A percentile compares a stretch with the other conserved stretches of the same genome.
Evolutionary conservation across 2,888 invertebrate species (phyloP).

Genomic region (Drosophila affinis): DNA sequence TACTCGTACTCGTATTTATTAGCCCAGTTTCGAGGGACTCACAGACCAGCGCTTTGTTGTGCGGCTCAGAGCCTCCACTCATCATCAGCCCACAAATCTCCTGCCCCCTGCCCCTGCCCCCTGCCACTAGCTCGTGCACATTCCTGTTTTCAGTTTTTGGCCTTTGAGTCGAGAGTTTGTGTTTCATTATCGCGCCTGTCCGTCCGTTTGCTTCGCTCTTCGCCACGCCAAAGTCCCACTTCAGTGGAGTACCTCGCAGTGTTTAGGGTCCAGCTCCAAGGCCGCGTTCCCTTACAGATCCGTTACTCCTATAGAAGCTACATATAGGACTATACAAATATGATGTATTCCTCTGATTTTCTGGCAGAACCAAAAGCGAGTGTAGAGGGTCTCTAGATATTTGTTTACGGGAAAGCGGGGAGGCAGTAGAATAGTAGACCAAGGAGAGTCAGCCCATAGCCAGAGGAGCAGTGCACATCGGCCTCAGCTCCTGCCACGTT

Average conservation of each 20-base stretch:
- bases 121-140: slow-evolving; percentile 20
- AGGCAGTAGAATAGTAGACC: no score
- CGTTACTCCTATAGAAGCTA: no score
- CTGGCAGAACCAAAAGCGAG: no score
- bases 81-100: no score
- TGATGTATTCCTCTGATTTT: no score
- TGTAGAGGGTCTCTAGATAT: no score
- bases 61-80: neutral
- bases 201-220: neutral
- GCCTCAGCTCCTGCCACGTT: neutral
- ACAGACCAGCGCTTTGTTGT: slow-evolving; percentile 30
- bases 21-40: slow-evolving; percentile 3
- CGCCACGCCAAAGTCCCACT: neutral
- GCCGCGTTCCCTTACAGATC: no score
- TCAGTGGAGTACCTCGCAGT: neutral
- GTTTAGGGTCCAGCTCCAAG: neutral
- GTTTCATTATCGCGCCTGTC: slow-evolving; percentile 35
- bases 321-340: no score
- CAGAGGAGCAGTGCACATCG: no score
- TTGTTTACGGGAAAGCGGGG: no score
- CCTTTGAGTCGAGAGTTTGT: slow-evolving; percentile 37
- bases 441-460: neutral
- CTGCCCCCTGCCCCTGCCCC: slow-evolving; percentile 9
- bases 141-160: slow-evolving; percentile 44
- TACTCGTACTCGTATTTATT: slow-evolving; percentile 20